Percentiles rank a stretch among this genome's conserved stretches.
Conservation (phyloP, 2,113 vertebrate species). For the Percina caprodes region DNA sequence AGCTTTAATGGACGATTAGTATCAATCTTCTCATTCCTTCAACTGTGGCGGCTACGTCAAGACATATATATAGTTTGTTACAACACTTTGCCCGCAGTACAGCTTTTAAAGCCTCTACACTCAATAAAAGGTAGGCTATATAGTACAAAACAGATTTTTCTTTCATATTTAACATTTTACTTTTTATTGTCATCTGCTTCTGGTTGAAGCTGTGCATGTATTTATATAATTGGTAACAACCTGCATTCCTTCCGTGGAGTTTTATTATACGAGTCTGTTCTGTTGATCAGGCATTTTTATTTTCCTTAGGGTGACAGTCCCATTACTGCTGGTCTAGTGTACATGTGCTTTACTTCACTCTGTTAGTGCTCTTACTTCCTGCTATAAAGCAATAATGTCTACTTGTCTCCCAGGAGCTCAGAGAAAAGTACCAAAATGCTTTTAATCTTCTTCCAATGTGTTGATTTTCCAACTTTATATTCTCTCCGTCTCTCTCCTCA, state of each 20-base stretch:
- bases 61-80: no score
- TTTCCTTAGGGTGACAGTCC: constrained; percentile 14
- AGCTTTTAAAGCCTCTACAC: no score
- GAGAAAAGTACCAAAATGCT: constrained; percentile 50
- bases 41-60: no score
- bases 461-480: constrained; percentile 43
- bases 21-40: no score
- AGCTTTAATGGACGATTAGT: no score
- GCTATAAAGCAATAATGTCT: constrained; percentile 8
- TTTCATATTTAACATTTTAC: background rate
- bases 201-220: background rate
- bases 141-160: no score
- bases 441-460: constrained; percentile 26
- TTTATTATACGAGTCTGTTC: background rate
- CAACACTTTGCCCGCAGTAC: no score
- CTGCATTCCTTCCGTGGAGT: background rate
- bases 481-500: background rate
- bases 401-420: constrained; percentile 22
- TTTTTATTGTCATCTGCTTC: background rate
- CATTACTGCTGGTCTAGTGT: constrained; percentile 13
- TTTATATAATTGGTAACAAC: background rate
- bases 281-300: constrained; percentile 15
- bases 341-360: constrained; percentile 1
- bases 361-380: constrained; percentile 30
- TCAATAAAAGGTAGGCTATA: no score